These are phyloP conservation scores for Siniperca scherzeri DNA, from an alignment of 2,797 vertebrate species.

Conservation along the genomic window DNA sequence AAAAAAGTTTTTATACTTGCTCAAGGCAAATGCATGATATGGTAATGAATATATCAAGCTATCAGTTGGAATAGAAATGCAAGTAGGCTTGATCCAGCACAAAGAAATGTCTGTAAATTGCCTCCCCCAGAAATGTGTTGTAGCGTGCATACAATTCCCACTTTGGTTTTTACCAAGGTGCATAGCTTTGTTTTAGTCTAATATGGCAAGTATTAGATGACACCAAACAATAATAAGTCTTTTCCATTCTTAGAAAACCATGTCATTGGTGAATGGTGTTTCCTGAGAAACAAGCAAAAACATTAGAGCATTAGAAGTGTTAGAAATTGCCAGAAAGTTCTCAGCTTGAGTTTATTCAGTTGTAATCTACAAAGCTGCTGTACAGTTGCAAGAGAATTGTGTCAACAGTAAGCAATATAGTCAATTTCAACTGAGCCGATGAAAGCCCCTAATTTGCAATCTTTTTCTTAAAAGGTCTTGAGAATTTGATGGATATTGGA, in stretches of 20 bases:
- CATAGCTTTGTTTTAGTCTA: constrained; percentile 2
- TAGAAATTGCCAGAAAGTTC: not conserved
- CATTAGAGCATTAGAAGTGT: not conserved
- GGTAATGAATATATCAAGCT: constrained; percentile 45
- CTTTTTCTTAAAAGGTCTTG: not conserved
- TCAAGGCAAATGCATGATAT: constrained; percentile 35
- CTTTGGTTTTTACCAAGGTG: constrained; percentile 16
- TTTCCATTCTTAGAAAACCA: not conserved
- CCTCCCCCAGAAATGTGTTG: constrained; percentile 7
- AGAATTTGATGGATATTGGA: not conserved
- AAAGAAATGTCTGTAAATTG: constrained; percentile 11
- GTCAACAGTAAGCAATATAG: not conserved
- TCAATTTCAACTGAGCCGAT: not conserved
- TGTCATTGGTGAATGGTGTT: not conserved
- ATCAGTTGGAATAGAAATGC: constrained; percentile 37
- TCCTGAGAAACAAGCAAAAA: not conserved
- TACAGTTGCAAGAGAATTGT: not conserved
- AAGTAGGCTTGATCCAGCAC: constrained; percentile 17
- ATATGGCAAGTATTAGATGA: constrained; percentile 9
- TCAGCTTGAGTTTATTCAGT: not conserved
- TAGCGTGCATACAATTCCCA: not conserved
- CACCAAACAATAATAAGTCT: constrained; percentile 4
- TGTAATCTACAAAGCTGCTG: not conserved
- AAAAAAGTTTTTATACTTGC: constrained; percentile 25
- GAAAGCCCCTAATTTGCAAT: not conserved